Conservation (phyloP, 2,113 vertebrate genomes). For the Tinamus guttatus region DNA sequence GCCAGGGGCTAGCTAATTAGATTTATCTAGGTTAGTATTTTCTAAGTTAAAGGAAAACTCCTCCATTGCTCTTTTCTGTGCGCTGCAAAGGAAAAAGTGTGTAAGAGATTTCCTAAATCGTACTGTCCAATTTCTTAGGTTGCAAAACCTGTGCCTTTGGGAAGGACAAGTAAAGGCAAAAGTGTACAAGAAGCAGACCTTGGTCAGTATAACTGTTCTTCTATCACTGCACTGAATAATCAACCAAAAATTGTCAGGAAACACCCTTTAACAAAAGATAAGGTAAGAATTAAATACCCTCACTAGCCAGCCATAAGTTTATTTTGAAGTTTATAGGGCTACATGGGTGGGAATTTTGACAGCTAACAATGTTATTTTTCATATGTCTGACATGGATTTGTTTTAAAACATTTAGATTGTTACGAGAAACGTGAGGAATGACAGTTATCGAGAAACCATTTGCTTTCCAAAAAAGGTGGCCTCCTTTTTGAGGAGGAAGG, state of each 20-base stretch:
- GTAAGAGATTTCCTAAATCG: not conserved
- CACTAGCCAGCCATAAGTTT: not conserved
- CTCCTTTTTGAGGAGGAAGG: not conserved
- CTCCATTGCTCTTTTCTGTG: not conserved
- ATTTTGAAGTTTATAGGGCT: not conserved
- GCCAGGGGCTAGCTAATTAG: not conserved
- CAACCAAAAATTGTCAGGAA: slow-evolving; percentile 82
- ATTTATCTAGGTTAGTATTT: not conserved
- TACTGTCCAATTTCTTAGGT: slow-evolving; percentile 79
- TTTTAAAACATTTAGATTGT: not conserved
- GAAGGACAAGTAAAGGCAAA: slow-evolving; percentile 83
- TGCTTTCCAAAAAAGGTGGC: not conserved
- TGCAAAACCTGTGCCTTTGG: slow-evolving; percentile 89
- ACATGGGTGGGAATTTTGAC: not conserved
- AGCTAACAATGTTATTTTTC: fast-evolving
- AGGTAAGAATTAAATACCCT: slow-evolving; percentile 66
- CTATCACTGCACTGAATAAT: slow-evolving; percentile 67
- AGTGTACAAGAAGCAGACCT: slow-evolving; percentile 77
- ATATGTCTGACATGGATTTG: not conserved
- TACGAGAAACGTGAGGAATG: not conserved
- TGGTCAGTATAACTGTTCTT: slow-evolving; percentile 69
- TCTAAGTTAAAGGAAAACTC: not conserved
- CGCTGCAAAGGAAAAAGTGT: not conserved
- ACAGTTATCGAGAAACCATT: not conserved
- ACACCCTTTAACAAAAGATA: slow-evolving; percentile 76